Evolutionary conservation across 2,113 vertebrate genomes (phyloP).

Genomic region (Chrysochloris asiatica): DNA sequence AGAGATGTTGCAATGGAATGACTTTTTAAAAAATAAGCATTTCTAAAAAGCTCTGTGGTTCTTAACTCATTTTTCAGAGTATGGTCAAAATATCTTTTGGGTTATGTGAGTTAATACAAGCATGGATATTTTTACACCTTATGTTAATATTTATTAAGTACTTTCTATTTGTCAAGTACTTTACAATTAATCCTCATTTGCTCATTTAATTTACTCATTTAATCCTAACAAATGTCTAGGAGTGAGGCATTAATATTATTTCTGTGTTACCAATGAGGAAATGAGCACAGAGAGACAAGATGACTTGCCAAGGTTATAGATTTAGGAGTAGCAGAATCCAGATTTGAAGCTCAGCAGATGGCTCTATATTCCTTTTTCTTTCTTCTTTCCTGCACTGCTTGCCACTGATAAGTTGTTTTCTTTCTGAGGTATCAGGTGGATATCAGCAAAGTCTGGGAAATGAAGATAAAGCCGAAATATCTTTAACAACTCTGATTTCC

Average conservation of each 20-base stretch:
- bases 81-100: background rate
- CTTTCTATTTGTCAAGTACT: background rate
- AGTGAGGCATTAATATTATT: background rate
- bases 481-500: conserved; percentile 58
- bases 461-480: conserved; percentile 47
- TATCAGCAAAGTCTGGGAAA: conserved; percentile 3
- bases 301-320: background rate
- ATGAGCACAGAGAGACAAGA: background rate
- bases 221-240: background rate
- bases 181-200: background rate
- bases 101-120: too few relatives aligned
- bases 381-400: background rate
- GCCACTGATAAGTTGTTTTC: background rate
- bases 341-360: background rate
- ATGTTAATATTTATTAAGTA: background rate
- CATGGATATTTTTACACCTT: background rate
- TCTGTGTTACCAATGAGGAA: background rate
- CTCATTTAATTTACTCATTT: background rate
- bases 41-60: conserved; percentile 3
- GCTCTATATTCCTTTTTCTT: background rate
- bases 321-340: background rate
- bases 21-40: background rate
- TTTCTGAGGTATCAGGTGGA: conserved; percentile 29
- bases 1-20: background rate
- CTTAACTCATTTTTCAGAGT: background rate